These are phyloP conservation scores for Drosophila obscura DNA, from an alignment of 1,140 invertebrate species.

Conservation along the genomic window DNA sequence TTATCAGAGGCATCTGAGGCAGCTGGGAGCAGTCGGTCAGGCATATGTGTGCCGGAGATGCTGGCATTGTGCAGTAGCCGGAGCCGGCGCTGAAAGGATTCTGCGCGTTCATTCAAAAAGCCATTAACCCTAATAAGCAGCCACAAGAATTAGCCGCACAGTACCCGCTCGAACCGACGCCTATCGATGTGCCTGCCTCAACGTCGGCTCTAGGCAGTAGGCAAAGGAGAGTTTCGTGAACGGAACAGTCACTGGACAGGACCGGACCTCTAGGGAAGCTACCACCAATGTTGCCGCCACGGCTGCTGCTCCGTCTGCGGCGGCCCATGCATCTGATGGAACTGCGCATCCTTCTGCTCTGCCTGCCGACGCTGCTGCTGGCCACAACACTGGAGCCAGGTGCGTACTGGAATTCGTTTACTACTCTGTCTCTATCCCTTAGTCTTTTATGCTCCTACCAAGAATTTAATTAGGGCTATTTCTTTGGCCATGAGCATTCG, in stretches of 20 bases:
- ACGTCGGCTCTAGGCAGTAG: conserved; percentile 12
- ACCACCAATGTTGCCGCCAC: conserved; percentile 70
- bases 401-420: conserved; percentile 40
- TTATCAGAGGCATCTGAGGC: conserved; percentile 69
- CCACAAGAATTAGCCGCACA: conserved; percentile 32
- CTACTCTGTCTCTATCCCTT: background rate
- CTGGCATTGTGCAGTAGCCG: conserved; percentile 50
- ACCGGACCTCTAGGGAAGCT: conserved; percentile 1
- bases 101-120: conserved; percentile 78
- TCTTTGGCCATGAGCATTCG: conserved; percentile 6
- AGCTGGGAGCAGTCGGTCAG: conserved; percentile 8
- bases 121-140: conserved; percentile 78
- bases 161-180: background rate
- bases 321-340: conserved; percentile 81
- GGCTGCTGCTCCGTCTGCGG: conserved; percentile 66
- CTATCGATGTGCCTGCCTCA: conserved; percentile 23
- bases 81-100: conserved; percentile 67
- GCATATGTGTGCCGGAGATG: conserved; percentile 54
- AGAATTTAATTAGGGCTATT: conserved; percentile 61
- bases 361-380: conserved; percentile 82
- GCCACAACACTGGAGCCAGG: conserved; percentile 83
- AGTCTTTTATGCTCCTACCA: background rate
- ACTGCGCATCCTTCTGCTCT: conserved; percentile 79
- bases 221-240: conserved; percentile 22
- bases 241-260: conserved; percentile 2